phyloP scores from a whole-genome alignment of 2,888 invertebrate genomes.

The Boloria selene region DNA sequence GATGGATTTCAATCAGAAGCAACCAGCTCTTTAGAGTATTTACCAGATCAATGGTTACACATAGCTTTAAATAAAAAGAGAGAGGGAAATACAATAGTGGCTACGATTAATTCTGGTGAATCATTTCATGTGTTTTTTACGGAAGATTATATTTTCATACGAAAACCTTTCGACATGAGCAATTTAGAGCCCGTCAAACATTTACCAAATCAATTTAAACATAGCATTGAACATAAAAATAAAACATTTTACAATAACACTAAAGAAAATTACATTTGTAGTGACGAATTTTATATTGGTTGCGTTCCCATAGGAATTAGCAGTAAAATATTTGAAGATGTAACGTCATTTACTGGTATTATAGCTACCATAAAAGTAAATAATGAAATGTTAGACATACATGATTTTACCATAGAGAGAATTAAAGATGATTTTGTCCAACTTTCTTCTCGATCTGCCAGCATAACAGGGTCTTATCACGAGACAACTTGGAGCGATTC shows the following conservation, averaged over 20 bases:
- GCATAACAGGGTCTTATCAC: slow-evolving; percentile 69
- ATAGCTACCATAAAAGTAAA: slow-evolving; percentile 63
- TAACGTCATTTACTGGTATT: slow-evolving; percentile 56
- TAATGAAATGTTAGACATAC: slow-evolving; percentile 57
- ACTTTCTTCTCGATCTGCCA: slow-evolving; percentile 68
- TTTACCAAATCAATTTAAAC: too few species aligned
- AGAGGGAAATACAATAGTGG: slow-evolving; percentile 65
- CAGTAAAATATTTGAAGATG: slow-evolving; percentile 49
- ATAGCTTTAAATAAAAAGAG: slow-evolving; percentile 59
- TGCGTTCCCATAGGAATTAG: slow-evolving; percentile 56
- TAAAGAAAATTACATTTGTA: slow-evolving; percentile 49
- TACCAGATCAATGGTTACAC: slow-evolving; percentile 68
- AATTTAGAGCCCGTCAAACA: too few species aligned
- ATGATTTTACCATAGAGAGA: slow-evolving; percentile 58
- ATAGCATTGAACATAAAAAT: neutral
- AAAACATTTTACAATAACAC: slow-evolving; percentile 12
- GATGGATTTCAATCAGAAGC: slow-evolving; percentile 58
- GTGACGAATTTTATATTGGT: slow-evolving; percentile 66
- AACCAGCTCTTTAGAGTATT: slow-evolving; percentile 62
- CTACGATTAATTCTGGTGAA: slow-evolving; percentile 64
- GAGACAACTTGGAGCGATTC: slow-evolving; percentile 70
- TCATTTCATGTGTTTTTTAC: slow-evolving; percentile 60
- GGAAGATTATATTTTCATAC: slow-evolving; percentile 27
- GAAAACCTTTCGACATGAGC: too few species aligned
- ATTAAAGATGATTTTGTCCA: slow-evolving; percentile 58